A percentile compares a stretch with the other conserved stretches of the same genome.
Evolutionary conservation across 2,113 vertebrate genomes (phyloP).

Genomic region (Dipodomys merriami): DNA sequence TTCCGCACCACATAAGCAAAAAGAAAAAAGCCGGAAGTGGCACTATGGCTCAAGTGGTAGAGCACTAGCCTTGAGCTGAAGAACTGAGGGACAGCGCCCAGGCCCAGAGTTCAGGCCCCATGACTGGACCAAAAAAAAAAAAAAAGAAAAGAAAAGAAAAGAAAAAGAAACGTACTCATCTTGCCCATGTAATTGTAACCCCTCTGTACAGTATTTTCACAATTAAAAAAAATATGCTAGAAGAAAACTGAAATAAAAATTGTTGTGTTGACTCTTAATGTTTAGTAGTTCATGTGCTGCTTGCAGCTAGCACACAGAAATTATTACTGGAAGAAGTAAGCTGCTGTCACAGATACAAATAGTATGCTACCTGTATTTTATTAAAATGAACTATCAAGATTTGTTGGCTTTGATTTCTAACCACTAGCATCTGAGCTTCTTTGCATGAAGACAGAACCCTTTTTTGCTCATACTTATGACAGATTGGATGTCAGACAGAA

Average conservation of each 20-base stretch:
- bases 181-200: too few species aligned
- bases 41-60: too few species aligned
- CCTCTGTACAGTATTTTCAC: too few species aligned
- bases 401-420: background rate
- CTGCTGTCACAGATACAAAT: background rate
- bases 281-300: background rate
- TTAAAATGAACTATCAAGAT: background rate
- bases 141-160: too few species aligned
- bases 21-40: too few species aligned
- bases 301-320: conserved; percentile 1
- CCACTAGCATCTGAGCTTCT: background rate
- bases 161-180: too few species aligned
- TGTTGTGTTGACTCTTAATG: background rate
- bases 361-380: background rate
- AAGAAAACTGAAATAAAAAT: background rate
- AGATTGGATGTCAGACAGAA: background rate
- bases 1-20: too few species aligned
- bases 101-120: too few species aligned
- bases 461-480: background rate
- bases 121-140: too few species aligned
- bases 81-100: too few species aligned
- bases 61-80: too few species aligned
- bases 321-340: background rate
- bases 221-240: too few species aligned
- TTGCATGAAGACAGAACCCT: background rate